Percentiles rank a stretch among this genome's conserved stretches.
phyloP scores from a whole-genome alignment of 2,113 vertebrate species.

The Rhea americana region DNA sequence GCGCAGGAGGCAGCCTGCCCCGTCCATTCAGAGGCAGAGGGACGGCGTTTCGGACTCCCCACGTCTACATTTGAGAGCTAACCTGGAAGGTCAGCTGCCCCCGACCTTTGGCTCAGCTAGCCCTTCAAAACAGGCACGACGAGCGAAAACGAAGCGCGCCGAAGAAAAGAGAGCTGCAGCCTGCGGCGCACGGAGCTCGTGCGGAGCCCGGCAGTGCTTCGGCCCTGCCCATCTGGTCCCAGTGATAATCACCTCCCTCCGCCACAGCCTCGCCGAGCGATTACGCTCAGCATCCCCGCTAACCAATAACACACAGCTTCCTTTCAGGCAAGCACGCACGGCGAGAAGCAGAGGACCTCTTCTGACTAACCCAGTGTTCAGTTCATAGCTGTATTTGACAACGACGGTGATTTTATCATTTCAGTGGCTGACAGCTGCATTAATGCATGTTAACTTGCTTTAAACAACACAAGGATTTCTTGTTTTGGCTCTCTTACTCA shows the following conservation, averaged over 20 bases:
- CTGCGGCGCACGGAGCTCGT: conserved; percentile 73
- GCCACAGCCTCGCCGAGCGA: conserved; percentile 86
- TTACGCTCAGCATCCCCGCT: conserved; percentile 87
- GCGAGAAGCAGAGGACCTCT: conserved; percentile 78
- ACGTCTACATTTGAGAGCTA: conserved; percentile 64
- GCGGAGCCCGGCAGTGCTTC: conserved; percentile 81
- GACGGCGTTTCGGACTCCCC: conserved; percentile 62
- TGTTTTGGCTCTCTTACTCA: background rate
- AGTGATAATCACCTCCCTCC: conserved; percentile 89
- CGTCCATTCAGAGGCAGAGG: conserved; percentile 65
- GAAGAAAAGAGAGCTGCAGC: conserved; percentile 67
- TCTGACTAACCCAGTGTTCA: conserved; percentile 69
- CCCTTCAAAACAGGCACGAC: conserved; percentile 34
- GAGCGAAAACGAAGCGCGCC: conserved; percentile 55
- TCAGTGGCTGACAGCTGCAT: conserved; percentile 7
- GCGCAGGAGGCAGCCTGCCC: conserved; percentile 75
- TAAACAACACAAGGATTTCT: background rate
- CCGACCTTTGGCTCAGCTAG: conserved; percentile 57
- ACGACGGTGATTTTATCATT: conserved; percentile 25
- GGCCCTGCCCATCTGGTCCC: conserved; percentile 88
- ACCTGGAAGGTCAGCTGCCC: conserved; percentile 63
- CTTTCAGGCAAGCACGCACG: conserved; percentile 72
- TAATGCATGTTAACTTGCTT: background rate
- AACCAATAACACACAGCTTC: conserved; percentile 84
- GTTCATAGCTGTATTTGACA: conserved; percentile 50